These are phyloP conservation scores for Tenrec ecaudatus DNA, from an alignment of 2,113 vertebrate genomes.

Conservation along the genomic window DNA sequence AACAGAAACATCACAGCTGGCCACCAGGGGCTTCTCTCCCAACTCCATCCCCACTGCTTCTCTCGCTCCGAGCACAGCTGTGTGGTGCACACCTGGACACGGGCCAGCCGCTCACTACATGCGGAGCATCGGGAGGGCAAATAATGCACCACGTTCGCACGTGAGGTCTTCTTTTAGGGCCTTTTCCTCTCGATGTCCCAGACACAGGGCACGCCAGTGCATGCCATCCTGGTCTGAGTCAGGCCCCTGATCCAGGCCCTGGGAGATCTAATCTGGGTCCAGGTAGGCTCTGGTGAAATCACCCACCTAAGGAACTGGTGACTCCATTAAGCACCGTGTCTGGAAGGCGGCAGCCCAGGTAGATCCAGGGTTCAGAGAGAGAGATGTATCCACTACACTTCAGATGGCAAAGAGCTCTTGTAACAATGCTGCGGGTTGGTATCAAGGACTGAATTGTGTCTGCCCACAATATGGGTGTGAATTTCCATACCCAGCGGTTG, in stretches of 20 bases:
- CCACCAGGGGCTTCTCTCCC: not conserved
- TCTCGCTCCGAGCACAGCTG: not conserved
- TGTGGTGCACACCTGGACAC: not conserved
- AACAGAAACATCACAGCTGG: not conserved
- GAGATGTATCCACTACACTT: not conserved
- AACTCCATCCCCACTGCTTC: not conserved
- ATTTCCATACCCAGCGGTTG: not conserved
- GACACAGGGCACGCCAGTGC: not conserved
- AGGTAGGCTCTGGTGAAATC: constrained; percentile 23
- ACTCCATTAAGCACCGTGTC: not conserved
- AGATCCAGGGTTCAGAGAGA: not conserved
- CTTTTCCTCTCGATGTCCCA: not conserved
- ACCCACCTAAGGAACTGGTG: not conserved
- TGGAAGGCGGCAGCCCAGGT: not conserved
- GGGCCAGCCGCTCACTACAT: not conserved
- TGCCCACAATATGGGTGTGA: not conserved
- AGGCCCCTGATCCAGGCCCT: not conserved
- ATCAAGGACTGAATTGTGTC: not conserved
- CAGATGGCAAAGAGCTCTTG: not conserved
- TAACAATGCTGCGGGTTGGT: not conserved
- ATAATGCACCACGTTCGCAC: not conserved
- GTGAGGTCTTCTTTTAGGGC: not conserved
- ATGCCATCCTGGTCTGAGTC: not conserved
- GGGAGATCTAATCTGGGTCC: not conserved
- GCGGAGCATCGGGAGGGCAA: not conserved